phyloP scores from a whole-genome alignment of 35 echinoderm and acorn worm genomes.

The Nesometra sesokonis region DNA sequence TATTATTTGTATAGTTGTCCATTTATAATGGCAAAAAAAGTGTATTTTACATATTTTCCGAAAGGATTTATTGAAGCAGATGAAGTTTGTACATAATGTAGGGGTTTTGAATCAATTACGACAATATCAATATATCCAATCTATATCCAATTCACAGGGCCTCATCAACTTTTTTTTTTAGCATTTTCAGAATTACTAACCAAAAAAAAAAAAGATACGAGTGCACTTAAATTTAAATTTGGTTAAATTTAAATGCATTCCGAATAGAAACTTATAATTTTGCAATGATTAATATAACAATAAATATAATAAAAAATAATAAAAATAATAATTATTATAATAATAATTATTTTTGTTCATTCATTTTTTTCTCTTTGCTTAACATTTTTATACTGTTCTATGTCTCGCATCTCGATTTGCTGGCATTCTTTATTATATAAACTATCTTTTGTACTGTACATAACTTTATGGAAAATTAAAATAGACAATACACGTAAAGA shows the following conservation, averaged over 20 bases:
- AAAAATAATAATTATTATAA: not conserved
- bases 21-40: not conserved
- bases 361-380: not conserved
- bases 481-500: not conserved
- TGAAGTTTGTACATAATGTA: not conserved
- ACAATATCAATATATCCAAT: too few relatives aligned
- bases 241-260: not conserved
- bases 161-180: not conserved
- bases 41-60: constrained; percentile 1
- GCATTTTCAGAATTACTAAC: not conserved
- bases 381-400: not conserved
- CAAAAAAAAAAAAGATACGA: not conserved
- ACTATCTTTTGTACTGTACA: not conserved
- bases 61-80: not conserved
- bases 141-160: not conserved
- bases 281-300: not conserved
- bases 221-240: not conserved
- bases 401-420: not conserved
- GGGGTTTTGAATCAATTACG: not conserved
- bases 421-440: not conserved
- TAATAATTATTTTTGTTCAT: not conserved
- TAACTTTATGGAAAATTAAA: not conserved
- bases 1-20: not conserved
- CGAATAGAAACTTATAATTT: not conserved
- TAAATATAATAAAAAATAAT: not conserved